Percentiles rank a stretch among this genome's conserved stretches.
phyloP scores from a whole-genome alignment of 2,888 invertebrate species.

The Cataglyphis livida region DNA sequence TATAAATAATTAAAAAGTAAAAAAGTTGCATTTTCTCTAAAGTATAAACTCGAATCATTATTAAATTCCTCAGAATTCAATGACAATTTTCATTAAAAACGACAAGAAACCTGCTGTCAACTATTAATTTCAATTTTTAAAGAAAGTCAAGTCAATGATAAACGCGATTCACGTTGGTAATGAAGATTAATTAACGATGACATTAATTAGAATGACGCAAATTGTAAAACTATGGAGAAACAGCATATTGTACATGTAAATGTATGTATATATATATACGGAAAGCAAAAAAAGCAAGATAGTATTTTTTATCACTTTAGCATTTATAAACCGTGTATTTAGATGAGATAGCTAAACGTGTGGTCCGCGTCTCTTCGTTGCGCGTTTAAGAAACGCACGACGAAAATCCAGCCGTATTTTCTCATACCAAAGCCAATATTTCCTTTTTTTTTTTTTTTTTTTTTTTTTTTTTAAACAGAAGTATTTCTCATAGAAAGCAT shows the following conservation, averaged over 20 bases:
- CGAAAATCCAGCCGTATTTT: slow-evolving; percentile 9
- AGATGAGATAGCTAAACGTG: slow-evolving; percentile 62
- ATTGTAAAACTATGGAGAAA: slow-evolving; percentile 27
- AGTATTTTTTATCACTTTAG: slow-evolving; percentile 77
- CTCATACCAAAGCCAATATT: slow-evolving; percentile 71
- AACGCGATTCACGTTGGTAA: slow-evolving; percentile 28
- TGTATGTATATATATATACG: slow-evolving; percentile 66
- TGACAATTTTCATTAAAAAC: neutral
- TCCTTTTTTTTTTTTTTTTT: slow-evolving; percentile 25
- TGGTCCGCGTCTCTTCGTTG: slow-evolving; percentile 14
- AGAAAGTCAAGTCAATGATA: slow-evolving; percentile 40
- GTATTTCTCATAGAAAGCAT: slow-evolving; percentile 22
- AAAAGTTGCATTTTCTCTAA: neutral
- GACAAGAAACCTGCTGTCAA: neutral
- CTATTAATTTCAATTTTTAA: slow-evolving; percentile 19
- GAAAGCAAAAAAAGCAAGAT: slow-evolving; percentile 61
- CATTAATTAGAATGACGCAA: slow-evolving; percentile 31
- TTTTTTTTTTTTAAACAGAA: neutral
- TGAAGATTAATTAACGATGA: slow-evolving; percentile 40
- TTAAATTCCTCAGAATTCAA: neutral
- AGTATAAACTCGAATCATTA: neutral
- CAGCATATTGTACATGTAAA: slow-evolving; percentile 16
- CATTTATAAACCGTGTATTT: slow-evolving; percentile 70
- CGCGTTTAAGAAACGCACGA: neutral
- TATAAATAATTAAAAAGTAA: neutral